Evolutionary conservation across 1,140 invertebrate genomes (phyloP), one percentile per base, ranked within the genome.

Genomic region (Lanistes nyassanus): DNA sequence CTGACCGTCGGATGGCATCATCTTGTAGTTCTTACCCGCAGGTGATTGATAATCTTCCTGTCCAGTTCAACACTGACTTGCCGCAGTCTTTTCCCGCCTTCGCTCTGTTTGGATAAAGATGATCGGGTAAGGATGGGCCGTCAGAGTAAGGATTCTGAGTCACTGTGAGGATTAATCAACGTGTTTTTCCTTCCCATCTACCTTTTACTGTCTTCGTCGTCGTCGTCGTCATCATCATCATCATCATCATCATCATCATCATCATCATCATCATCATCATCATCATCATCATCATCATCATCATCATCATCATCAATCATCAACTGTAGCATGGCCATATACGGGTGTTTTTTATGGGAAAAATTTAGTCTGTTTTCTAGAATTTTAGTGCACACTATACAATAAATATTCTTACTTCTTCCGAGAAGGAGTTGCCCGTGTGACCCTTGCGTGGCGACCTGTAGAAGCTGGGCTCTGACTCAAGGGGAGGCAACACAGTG

Each of bases 1-100:
- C n/a, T n/a, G n/a, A n/a, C n/a, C n/a, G n/a, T n/a, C n/a, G n/a
- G n/a, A n/a, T n/a, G n/a, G n/a, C n/a, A n/a, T n/a, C n/a, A n/a
- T n/a, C n/a, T n/a, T 31, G 55, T 0, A 72, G 0, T 23, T 74
- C 81, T 75, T 78, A 83, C 82, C 70, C 79, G 72, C 19, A 83
- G 64, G 68, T 83, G 81, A 31, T 47, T 76, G 64, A 83, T 77
- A 42, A 83, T 80, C 58, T 79, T 79, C 53, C 74, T 75, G 56
- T 83, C 82, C 39, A 82, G 65, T 56, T 79, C 78, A 13, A 83
- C 42, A 34, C 78, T 82, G 58, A 82, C 75, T 21, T 78, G 77
- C 69, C 79, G 80, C 36, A 53, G 75, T n/a, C 74, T 70, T 71
- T 73, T 79, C 11, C 34, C 39, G 9, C n/a, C 68, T 21, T 62